These are phyloP conservation scores for Eupithecia tripunctaria DNA, from an alignment of 2,888 invertebrate species.

Conservation along the genomic window DNA sequence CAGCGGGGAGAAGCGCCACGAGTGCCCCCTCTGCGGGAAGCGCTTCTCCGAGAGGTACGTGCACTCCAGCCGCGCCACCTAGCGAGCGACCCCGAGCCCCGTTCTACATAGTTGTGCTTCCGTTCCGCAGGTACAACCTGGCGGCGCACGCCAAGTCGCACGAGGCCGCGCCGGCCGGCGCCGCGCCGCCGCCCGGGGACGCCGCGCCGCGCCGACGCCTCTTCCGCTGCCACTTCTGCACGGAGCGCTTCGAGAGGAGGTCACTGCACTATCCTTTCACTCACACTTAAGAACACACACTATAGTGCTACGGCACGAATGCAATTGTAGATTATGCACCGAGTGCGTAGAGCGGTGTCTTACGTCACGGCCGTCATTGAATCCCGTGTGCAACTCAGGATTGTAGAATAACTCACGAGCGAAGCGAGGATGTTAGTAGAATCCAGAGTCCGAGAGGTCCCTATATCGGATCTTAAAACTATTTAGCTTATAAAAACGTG, in stretches of 20 bases:
- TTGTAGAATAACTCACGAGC: no score
- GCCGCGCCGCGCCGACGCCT: slow-evolving; percentile 59
- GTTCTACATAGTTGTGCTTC: not conserved
- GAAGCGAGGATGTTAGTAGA: no score
- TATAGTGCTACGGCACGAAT: not conserved
- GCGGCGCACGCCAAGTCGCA: slow-evolving; percentile 77
- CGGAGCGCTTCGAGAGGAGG: slow-evolving; percentile 75
- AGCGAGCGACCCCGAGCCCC: not conserved
- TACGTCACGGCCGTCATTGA: no score
- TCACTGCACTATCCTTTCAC: slow-evolving; percentile 21
- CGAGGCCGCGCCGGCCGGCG: slow-evolving; percentile 50
- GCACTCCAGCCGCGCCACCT: no score
- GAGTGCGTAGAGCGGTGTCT: no score
- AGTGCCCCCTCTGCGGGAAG: slow-evolving; percentile 84
- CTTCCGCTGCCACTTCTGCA: slow-evolving; percentile 78
- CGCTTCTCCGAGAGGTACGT: slow-evolving; percentile 84
- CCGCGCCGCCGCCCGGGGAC: slow-evolving; percentile 40
- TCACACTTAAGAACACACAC: not conserved
- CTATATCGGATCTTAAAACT: no score
- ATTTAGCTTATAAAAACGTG: no score
- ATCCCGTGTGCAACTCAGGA: no score
- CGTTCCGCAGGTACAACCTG: slow-evolving; percentile 66
- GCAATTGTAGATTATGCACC: no score
- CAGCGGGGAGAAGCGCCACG: slow-evolving; percentile 86
- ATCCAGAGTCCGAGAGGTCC: no score